Conservation (phyloP, 2,888 invertebrate genomes). For the Euzophera pinguis region DNA sequence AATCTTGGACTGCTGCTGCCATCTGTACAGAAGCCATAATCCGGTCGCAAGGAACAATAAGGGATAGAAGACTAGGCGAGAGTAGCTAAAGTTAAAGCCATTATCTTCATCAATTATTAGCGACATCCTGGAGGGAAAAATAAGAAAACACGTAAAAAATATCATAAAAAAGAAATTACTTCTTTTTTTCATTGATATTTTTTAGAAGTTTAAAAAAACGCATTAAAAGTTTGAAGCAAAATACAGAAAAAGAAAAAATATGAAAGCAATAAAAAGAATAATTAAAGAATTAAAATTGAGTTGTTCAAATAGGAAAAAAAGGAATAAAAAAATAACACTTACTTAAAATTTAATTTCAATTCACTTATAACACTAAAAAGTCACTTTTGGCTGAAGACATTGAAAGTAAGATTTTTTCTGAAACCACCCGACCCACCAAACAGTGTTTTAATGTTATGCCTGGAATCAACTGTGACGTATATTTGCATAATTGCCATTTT, state of each 20-base stretch:
- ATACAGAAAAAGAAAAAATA: no score
- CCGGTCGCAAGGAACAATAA: slow-evolving; percentile 39
- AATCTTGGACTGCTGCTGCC: slow-evolving; percentile 74
- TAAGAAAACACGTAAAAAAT: no score
- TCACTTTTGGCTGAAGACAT: background rate
- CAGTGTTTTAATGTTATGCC: background rate
- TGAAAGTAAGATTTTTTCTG: background rate
- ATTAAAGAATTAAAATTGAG: no score
- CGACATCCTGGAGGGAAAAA: slow-evolving; percentile 32
- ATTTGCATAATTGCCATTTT: slow-evolving; percentile 23
- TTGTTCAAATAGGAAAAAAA: no score
- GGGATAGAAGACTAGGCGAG: slow-evolving; percentile 40
- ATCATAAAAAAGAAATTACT: no score
- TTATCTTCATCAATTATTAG: slow-evolving; percentile 28
- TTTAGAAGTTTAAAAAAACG: no score
- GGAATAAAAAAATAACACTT: no score
- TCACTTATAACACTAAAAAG: background rate
- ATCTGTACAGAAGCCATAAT: slow-evolving; percentile 61
- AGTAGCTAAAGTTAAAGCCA: slow-evolving; percentile 20
- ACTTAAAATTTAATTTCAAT: no score
- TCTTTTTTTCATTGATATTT: no score
- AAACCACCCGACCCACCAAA: background rate
- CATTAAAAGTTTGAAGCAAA: no score
- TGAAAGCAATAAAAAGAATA: no score
- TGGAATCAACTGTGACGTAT: slow-evolving; percentile 11